Evolutionary conservation across 2,888 invertebrate genomes (phyloP).

Genomic region (Sphaerophoria rueppellii): DNA sequence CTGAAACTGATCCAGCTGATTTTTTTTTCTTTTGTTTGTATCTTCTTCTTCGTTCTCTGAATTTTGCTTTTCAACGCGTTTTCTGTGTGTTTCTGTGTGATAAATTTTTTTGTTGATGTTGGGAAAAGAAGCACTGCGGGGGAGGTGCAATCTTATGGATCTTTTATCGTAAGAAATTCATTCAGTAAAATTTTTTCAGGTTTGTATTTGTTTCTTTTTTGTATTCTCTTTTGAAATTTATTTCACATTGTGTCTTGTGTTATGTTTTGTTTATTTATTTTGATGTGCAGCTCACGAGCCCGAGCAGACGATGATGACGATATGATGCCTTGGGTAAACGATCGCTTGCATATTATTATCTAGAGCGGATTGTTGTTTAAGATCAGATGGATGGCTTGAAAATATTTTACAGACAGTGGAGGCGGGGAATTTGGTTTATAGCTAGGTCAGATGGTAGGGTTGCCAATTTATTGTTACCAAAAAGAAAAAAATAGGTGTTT

Average conservation of each 20-base stretch:
- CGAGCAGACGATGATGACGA: slow-evolving; percentile 33
- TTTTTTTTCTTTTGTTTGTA: slow-evolving; percentile 44
- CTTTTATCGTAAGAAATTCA: slow-evolving; percentile 52
- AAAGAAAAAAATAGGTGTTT: neutral
- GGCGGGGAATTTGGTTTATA: slow-evolving; percentile 18
- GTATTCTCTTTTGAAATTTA: slow-evolving; percentile 9
- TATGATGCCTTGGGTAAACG: slow-evolving; percentile 44
- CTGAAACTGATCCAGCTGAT: slow-evolving; percentile 73
- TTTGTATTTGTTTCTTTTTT: slow-evolving; percentile 31
- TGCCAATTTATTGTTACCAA: slow-evolving; percentile 23
- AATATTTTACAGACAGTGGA: neutral
- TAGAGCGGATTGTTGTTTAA: slow-evolving; percentile 41
- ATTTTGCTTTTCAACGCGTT: slow-evolving; percentile 9
- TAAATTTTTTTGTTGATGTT: slow-evolving; percentile 13
- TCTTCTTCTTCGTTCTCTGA: slow-evolving; percentile 45
- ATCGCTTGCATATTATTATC: slow-evolving; percentile 57
- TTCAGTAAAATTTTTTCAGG: slow-evolving; percentile 45
- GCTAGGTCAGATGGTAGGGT: slow-evolving; percentile 61
- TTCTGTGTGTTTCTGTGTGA: neutral
- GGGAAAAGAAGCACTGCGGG: slow-evolving; percentile 2
- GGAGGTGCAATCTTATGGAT: slow-evolving; percentile 29
- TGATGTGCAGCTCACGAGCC: slow-evolving; percentile 55
- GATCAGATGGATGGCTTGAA: slow-evolving; percentile 52
- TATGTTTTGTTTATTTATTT: slow-evolving; percentile 50
- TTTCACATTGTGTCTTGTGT: slow-evolving; percentile 17